Conservation (phyloP, 2,797 vertebrate species). For the Sebastes vulpes region DNA sequence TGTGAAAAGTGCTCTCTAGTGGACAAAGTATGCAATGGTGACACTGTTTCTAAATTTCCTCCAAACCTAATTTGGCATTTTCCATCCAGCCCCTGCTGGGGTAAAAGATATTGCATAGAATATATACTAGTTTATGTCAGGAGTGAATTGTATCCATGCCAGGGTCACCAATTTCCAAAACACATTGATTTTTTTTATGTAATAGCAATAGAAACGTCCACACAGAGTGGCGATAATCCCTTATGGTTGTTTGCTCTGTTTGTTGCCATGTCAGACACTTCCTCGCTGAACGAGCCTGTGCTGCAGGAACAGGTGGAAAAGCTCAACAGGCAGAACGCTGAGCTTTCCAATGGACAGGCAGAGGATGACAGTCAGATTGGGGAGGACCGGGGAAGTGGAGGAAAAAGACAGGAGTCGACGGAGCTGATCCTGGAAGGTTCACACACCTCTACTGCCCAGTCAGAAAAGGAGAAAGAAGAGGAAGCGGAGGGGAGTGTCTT, state of each 20-base stretch:
- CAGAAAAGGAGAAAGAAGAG: conserved; percentile 30
- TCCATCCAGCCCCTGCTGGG: neutral
- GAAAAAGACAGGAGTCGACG: conserved; percentile 8
- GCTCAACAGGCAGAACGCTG: conserved; percentile 89
- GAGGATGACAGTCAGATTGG: conserved; percentile 43
- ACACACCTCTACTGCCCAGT: neutral
- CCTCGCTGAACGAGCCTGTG: conserved; percentile 68
- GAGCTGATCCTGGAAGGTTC: conserved; percentile 61
- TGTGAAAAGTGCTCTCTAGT: neutral
- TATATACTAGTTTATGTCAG: neutral
- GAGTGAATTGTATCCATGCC: neutral
- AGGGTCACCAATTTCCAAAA: neutral
- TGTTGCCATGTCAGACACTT: conserved; percentile 75
- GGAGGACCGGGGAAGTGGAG: conserved; percentile 31
- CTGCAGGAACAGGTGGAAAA: conserved; percentile 86
- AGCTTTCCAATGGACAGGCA: conserved; percentile 58
- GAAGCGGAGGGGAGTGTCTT: conserved; percentile 21
- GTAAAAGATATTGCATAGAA: neutral
- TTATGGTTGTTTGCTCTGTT: neutral
- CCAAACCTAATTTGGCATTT: neutral
- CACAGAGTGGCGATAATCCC: no score
- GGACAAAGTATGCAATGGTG: neutral
- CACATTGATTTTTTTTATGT: neutral
- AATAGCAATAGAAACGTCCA: neutral
- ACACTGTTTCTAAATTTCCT: neutral